Evolutionary conservation across 2,797 vertebrate genomes (phyloP).

Genomic region (Hypotaenidia okinawae): DNA sequence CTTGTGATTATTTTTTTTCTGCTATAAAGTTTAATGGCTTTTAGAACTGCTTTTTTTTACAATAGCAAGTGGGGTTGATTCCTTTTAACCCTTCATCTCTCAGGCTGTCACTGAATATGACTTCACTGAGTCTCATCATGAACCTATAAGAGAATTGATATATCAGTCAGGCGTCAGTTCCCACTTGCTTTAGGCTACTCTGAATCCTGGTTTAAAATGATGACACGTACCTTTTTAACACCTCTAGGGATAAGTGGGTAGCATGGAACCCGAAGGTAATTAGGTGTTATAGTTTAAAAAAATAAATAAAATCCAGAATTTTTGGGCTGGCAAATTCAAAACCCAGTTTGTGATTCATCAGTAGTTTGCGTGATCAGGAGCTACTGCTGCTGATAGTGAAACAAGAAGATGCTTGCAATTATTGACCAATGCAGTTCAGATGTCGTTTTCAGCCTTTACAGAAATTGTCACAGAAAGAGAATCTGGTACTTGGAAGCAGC

Average conservation of each 20-base stretch:
- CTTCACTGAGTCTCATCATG: background rate
- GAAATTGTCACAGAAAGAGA: background rate
- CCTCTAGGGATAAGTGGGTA: background rate
- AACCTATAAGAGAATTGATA: background rate
- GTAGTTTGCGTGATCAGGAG: background rate
- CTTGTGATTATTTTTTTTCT: background rate
- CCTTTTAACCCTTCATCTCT: background rate
- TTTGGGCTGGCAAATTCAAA: background rate
- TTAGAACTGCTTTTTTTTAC: background rate
- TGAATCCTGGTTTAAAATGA: background rate
- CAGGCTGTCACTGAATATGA: background rate
- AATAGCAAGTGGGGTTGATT: background rate
- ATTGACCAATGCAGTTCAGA: background rate
- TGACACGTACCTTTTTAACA: background rate
- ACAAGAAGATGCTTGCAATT: background rate
- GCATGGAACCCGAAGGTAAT: background rate
- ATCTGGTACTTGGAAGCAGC: background rate
- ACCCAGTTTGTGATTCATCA: background rate
- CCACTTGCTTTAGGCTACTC: background rate
- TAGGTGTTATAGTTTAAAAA: background rate
- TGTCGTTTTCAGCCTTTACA: background rate
- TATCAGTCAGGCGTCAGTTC: background rate
- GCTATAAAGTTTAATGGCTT: accelerated
- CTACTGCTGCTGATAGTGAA: background rate
- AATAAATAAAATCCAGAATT: background rate